These are phyloP conservation scores for Cottoperca gobio DNA, from an alignment of 2,797 vertebrate genomes.

Conservation along the genomic window DNA sequence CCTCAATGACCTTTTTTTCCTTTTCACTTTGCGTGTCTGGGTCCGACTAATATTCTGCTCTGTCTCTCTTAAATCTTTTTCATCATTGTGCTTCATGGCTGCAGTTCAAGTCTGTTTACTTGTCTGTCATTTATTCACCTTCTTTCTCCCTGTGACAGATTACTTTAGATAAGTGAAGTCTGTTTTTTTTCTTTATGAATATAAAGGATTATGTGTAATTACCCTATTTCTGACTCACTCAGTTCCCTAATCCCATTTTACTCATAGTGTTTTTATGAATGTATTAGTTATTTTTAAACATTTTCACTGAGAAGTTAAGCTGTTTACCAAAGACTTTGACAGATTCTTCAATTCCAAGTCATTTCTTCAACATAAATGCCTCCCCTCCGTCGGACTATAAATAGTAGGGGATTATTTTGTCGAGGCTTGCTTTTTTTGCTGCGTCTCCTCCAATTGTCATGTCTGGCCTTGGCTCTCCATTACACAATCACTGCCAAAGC, in stretches of 20 bases:
- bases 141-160: conserved; percentile 46
- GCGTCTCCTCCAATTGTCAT: conserved; percentile 50
- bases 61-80: not conserved
- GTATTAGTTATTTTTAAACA: conserved; percentile 55
- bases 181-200: conserved; percentile 41
- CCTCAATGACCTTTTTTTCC: conserved; percentile 7
- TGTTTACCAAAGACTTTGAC: conserved; percentile 69
- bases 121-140: conserved; percentile 37
- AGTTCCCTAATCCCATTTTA: conserved; percentile 75
- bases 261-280: conserved; percentile 60
- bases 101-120: not conserved
- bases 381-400: conserved; percentile 43
- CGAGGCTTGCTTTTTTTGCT: conserved; percentile 42
- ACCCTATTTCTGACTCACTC: conserved; percentile 61
- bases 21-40: conserved; percentile 2
- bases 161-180: conserved; percentile 50
- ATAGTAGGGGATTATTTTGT: conserved; percentile 61
- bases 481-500: conserved; percentile 42
- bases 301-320: conserved; percentile 67
- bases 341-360: conserved; percentile 53
- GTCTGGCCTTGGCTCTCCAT: conserved; percentile 52
- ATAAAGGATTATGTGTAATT: conserved; percentile 74
- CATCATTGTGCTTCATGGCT: not conserved
- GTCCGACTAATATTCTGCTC: not conserved
- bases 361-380: conserved; percentile 50